Evolutionary conservation across 53 echinoderm and acorn worm genomes (phyloP), one percentile per base, ranked within the genome.

Genomic region (Antedon mediterranea): DNA sequence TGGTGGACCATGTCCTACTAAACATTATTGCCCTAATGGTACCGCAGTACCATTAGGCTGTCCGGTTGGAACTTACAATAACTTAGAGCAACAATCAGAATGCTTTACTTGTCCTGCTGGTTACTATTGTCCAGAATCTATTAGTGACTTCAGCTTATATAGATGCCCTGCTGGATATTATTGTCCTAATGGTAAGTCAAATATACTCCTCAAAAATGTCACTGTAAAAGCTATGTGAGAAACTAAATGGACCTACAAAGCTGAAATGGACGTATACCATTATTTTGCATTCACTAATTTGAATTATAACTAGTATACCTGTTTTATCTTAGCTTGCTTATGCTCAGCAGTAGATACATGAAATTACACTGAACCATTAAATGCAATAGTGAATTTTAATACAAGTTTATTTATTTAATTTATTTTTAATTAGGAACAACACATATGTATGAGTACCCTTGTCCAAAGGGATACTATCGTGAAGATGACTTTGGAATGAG

Each of bases 401-500:
- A n/a, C n/a, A n/a, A n/a, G n/a, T n/a, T n/a, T n/a, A n/a, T n/a
- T n/a, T n/a, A n/a, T n/a, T n/a, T n/a, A n/a, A n/a, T n/a, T n/a
- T n/a, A n/a, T n/a, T n/a, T n/a, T n/a, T n/a, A n/a, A n/a, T 28
- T 77, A 93, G 93, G 93, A 32, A 93, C 93, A 29, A 84, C 89
- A 76, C 85, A 92, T 78, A 76, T 85, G 30, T 75, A 87, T 34
- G 89, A 92, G 77, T 92, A 87, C 70, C 89, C 92, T 0, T 95
- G 97, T 71, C 97, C 97, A 6, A 95, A 78, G 84, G 97, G 97
- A 26, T 82, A 83, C 32, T 95, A 95, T 75, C 85, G 90, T 28
- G 71, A 82, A 20, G 76, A 81, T 77, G 71, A 71, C 78, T 78
- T 72, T 1, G 92, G 92, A 0, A 77, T 77, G 29, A 75, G 71